Evolutionary conservation across 2,113 vertebrate genomes (phyloP).

Genomic region (Garra rufa): DNA sequence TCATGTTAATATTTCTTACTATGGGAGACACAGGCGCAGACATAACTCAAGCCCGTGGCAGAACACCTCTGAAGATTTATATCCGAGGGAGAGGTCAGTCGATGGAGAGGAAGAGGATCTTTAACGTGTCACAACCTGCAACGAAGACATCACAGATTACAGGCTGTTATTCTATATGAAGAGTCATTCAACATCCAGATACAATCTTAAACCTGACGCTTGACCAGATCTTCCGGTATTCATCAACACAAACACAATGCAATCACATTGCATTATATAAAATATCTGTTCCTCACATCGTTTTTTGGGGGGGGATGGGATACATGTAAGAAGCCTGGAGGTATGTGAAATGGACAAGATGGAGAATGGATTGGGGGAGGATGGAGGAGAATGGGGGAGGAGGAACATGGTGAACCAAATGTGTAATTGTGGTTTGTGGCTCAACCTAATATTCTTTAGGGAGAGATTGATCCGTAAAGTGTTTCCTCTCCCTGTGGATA

Average conservation of each 20-base stretch:
- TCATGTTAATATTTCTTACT: neutral
- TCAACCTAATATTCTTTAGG: constrained; percentile 50
- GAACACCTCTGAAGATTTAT: constrained; percentile 51
- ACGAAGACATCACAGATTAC: constrained; percentile 32
- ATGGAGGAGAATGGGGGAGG: constrained; percentile 57
- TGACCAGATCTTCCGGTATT: neutral
- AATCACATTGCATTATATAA: neutral
- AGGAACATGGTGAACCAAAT: constrained; percentile 69
- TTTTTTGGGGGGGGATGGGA: constrained; percentile 49
- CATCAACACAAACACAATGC: neutral
- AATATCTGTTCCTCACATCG: constrained; percentile 11
- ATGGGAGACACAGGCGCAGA: neutral
- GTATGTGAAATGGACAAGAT: constrained; percentile 45
- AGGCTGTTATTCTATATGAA: neutral
- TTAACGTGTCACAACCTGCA: constrained; percentile 38
- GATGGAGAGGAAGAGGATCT: constrained; percentile 33
- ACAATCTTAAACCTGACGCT: neutral
- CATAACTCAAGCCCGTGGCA: constrained; percentile 11
- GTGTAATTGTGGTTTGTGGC: constrained; percentile 73
- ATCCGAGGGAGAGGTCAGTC: constrained; percentile 43
- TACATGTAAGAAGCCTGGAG: constrained; percentile 47
- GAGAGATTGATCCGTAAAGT: constrained; percentile 41
- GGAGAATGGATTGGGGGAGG: constrained; percentile 38
- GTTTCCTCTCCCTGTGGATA: constrained; percentile 16
- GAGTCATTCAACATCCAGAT: constrained; percentile 5